Percentiles rank a stretch among this genome's conserved stretches.
Conservation (phyloP, 1,140 invertebrate genomes). For the Aphelenchoides fujianensis region DNA sequence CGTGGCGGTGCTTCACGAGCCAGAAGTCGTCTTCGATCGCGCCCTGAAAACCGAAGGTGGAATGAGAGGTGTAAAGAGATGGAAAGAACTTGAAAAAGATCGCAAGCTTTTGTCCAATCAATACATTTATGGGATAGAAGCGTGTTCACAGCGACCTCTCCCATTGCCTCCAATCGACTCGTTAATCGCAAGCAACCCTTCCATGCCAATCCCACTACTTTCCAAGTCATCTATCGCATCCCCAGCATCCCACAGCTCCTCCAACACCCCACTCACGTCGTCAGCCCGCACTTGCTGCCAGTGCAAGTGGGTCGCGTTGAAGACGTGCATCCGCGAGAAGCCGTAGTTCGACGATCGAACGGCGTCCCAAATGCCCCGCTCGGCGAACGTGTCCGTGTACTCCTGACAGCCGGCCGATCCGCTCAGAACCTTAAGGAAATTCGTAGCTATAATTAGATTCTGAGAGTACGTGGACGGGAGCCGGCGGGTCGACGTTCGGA, state of each 20-base stretch:
- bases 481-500: slow-evolving; percentile 80
- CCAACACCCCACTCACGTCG: slow-evolving; percentile 41
- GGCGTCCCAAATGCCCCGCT: slow-evolving; percentile 71
- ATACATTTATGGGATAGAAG: no score
- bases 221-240: no score
- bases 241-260: no score
- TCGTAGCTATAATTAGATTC: no score
- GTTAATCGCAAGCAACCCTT: no score
- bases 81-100: no score
- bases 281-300: slow-evolving; percentile 45
- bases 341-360: slow-evolving; percentile 85
- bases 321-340: slow-evolving; percentile 64
- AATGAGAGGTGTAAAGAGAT: no score
- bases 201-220: no score
- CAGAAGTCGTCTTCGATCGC: slow-evolving; percentile 14
- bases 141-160: no score
- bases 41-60: slow-evolving; percentile 1
- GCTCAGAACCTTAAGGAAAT: no score
- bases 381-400: slow-evolving; percentile 62
- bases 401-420: slow-evolving; percentile 75
- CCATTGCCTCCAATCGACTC: no score
- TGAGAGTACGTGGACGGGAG: slow-evolving; percentile 87
- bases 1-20: slow-evolving; percentile 16
- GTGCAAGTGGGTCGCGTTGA: slow-evolving; percentile 43
- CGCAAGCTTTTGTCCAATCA: no score